phyloP scores from a whole-genome alignment of 2,113 vertebrate species.

The Laterallus jamaicensis region DNA sequence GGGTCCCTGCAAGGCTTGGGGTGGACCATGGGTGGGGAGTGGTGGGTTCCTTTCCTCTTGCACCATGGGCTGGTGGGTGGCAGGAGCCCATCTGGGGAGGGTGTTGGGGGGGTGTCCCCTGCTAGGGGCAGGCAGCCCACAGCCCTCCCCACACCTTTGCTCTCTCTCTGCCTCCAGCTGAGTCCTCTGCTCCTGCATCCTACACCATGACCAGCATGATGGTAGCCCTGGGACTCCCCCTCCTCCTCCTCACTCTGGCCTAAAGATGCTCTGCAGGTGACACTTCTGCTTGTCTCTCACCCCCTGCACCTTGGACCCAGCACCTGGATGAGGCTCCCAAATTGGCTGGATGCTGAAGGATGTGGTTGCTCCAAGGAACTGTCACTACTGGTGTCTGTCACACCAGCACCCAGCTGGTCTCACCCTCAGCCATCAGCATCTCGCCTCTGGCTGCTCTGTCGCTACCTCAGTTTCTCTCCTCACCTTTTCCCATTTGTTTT shows the following conservation, averaged over 20 bases:
- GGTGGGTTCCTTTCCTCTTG: not conserved
- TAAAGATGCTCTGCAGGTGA: fast-evolving
- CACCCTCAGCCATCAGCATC: not conserved
- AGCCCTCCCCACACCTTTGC: fast-evolving
- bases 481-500: not conserved
- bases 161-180: not conserved
- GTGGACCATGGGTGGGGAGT: not conserved
- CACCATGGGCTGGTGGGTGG: not conserved
- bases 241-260: not conserved
- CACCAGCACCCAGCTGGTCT: not conserved
- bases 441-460: not conserved
- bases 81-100: not conserved
- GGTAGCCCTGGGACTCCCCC: not conserved
- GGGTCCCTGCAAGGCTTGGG: no score
- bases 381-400: not conserved
- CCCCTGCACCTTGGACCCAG: fast-evolving
- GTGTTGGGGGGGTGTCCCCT: not conserved
- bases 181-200: not conserved
- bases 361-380: fast-evolving
- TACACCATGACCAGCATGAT: fast-evolving
- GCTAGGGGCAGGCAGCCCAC: not conserved
- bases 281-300: fast-evolving
- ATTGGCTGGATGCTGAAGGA: fast-evolving
- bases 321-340: fast-evolving
- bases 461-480: not conserved